Evolutionary conservation across 2,797 vertebrate genomes (phyloP).

Genomic region (Gallinago nigripennis): DNA sequence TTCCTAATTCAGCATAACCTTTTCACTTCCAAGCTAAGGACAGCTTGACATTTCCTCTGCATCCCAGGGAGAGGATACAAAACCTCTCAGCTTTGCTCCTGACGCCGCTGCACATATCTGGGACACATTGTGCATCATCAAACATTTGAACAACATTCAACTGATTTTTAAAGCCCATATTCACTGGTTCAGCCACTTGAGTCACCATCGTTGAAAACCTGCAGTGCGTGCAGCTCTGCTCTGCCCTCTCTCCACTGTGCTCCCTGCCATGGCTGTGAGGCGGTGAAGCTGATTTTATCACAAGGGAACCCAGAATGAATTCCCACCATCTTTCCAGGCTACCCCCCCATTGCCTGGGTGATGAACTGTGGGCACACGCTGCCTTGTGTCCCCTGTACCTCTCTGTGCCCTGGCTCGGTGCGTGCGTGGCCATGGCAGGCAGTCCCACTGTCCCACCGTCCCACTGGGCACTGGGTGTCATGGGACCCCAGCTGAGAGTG

Average conservation of each 20-base stretch:
- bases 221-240: background rate
- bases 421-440: rapidly evolving
- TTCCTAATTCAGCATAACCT: constrained; percentile 14
- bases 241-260: background rate
- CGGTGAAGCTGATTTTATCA: rapidly evolving
- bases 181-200: background rate
- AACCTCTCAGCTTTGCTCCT: background rate
- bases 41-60: background rate
- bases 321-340: background rate
- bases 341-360: background rate
- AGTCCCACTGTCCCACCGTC: rapidly evolving
- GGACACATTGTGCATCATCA: background rate
- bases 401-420: background rate
- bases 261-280: rapidly evolving
- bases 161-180: background rate
- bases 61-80: background rate
- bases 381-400: no score
- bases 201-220: rapidly evolving
- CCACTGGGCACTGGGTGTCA: rapidly evolving
- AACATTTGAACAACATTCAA: background rate
- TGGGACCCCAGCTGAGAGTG: no score
- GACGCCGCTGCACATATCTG: rapidly evolving
- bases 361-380: background rate
- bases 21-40: constrained; percentile 19
- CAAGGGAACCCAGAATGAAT: background rate